Base-by-base conservation (phyloP, 2,113 vertebrate species). In the Chamaetylas fuelleborni region DNA sequence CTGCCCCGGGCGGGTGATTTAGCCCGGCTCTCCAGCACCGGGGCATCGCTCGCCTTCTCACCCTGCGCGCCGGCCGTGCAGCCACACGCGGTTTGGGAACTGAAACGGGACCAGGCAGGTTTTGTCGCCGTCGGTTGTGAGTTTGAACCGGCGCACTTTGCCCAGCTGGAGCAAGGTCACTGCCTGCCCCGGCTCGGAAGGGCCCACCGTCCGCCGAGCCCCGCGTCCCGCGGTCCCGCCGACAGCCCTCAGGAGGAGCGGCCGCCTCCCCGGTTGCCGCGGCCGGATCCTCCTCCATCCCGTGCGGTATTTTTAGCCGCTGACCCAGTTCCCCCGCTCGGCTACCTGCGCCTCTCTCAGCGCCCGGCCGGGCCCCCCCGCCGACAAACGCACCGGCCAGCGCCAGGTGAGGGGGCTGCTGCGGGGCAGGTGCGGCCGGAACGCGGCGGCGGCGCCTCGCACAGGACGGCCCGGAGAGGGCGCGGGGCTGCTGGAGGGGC, bases 391-490 rank as follows among this genome's bases (percentile, higher is more conserved):
- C 74, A 33, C n/a, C 48, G 24, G 25, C 48, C 48, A 50, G 25
- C 48, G 25, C 48, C 84, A 90, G 84, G 91, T 94, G 74, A 93
- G 90, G 14, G 14, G 57, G 36, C 45, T 22, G 70, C 67, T 3
- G 53, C 4, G 25, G 84, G 92, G 66, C 93, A 96, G 96, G 93
- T 95, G 92, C 38, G 72, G 43, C 19, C 29, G 28, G 50, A 28
- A 60, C 11, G 3, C 51, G 6, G 40, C 10, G n/a, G 57, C 17
- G 23, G 33, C 6, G 18, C 15, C 23, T 34, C 23, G 4, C 31
- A 47, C 20, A 18, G 84, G n/a, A 48, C 29, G 9, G n/a, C n/a
- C 6, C 14, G 22, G 9, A 18, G 12, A 9, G 29, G 45, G 54
- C 36, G 36, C n/a, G n/a, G n/a, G n/a, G n/a, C n/a, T n/a, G n/a